Evolutionary conservation across 2,888 invertebrate species (phyloP).

Genomic region (Sarcophaga rosellei): DNA sequence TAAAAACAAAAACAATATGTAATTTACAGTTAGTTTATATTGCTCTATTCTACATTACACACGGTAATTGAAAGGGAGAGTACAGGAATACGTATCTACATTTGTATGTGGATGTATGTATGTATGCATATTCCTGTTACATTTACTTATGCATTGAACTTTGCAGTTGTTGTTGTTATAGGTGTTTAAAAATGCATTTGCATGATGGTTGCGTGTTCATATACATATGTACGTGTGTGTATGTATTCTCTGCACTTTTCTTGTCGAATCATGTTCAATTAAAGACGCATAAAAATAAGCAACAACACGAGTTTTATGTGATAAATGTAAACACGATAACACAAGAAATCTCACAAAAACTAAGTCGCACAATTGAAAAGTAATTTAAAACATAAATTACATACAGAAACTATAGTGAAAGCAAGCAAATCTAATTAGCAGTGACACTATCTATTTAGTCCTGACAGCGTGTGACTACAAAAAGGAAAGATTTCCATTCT

Average conservation of each 20-base stretch:
- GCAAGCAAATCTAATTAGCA: too few relatives aligned
- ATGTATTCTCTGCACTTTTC: slow-evolving; percentile 38
- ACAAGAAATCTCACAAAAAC: neutral
- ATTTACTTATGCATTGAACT: too few relatives aligned
- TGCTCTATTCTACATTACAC: neutral
- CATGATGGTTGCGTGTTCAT: neutral
- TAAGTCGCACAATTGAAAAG: neutral
- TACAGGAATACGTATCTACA: neutral
- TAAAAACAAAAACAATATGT: slow-evolving; percentile 20
- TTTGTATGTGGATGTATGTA: neutral
- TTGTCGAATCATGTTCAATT: slow-evolving; percentile 43
- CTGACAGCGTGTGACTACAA: too few relatives aligned
- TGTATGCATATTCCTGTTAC: neutral
- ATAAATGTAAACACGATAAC: too few relatives aligned
- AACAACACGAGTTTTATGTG: neutral
- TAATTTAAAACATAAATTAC: slow-evolving; percentile 3
- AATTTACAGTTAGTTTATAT: slow-evolving; percentile 28
- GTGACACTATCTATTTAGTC: too few relatives aligned
- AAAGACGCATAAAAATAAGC: slow-evolving; percentile 2
- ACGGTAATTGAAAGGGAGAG: neutral
- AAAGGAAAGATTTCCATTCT: too few relatives aligned
- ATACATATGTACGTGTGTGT: neutral
- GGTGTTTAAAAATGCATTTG: slow-evolving; percentile 42
- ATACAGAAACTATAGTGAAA: neutral
- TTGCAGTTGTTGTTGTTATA: neutral